A percentile compares a stretch with the other conserved stretches of the same genome.
These are phyloP conservation scores for Andrena camellia DNA, from an alignment of 2,888 invertebrate genomes.

Conservation along the genomic window DNA sequence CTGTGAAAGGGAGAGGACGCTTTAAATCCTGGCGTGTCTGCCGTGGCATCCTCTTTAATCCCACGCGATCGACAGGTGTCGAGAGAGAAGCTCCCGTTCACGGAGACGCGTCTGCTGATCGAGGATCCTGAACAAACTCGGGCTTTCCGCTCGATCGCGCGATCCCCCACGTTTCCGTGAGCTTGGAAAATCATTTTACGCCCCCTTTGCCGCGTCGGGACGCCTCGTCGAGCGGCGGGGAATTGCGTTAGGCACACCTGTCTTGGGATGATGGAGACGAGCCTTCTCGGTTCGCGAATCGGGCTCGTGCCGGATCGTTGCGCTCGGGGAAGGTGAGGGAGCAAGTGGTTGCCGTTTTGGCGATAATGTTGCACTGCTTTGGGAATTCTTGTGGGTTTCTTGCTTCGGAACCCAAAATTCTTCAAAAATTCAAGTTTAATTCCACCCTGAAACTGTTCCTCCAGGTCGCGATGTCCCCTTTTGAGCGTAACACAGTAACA, in stretches of 20 bases:
- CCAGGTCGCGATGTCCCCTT: too few species aligned
- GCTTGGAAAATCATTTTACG: slow-evolving; percentile 62
- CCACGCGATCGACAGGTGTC: slow-evolving; percentile 77
- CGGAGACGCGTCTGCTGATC: slow-evolving; percentile 53
- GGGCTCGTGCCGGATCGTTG: neutral
- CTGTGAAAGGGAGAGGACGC: slow-evolving; percentile 37
- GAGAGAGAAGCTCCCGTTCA: slow-evolving; percentile 48
- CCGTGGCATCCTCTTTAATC: slow-evolving; percentile 76
- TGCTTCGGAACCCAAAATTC: too few species aligned
- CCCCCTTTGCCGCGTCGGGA: slow-evolving; percentile 25
- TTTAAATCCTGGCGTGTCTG: slow-evolving; percentile 66
- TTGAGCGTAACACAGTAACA: too few species aligned
- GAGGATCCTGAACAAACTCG: slow-evolving; percentile 66
- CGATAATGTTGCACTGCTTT: too few species aligned
- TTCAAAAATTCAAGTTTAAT: too few species aligned
- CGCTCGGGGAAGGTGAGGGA: too few species aligned
- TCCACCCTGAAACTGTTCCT: too few species aligned
- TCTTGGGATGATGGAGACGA: neutral
- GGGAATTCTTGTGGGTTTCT: too few species aligned
- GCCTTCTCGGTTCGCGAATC: neutral
- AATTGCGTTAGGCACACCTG: slow-evolving; percentile 17
- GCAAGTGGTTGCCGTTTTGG: too few species aligned
- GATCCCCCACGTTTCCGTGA: slow-evolving; percentile 36
- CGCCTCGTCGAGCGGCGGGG: slow-evolving; percentile 6
- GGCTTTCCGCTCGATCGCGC: slow-evolving; percentile 57